These are phyloP conservation scores for Bombus pascuorum DNA, from an alignment of 1,140 invertebrate species.

Conservation along the genomic window DNA sequence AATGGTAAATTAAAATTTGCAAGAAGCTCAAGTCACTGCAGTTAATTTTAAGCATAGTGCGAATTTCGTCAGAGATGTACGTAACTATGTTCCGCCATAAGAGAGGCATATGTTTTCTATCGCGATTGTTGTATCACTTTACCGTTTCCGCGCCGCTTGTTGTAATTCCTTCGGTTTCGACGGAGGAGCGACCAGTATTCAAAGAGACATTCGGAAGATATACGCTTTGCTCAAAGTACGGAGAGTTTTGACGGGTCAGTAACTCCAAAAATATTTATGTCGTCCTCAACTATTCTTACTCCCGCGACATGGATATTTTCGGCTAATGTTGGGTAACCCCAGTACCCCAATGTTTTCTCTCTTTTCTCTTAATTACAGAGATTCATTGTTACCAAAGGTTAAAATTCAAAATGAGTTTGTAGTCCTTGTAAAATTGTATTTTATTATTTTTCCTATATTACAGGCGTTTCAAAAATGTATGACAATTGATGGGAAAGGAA, in stretches of 20 bases:
- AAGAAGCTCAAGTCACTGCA: not conserved
- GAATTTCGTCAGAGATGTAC: too few relatives aligned
- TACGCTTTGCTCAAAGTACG: slow-evolving; percentile 50
- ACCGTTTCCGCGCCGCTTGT: not conserved
- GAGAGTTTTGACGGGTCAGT: slow-evolving; percentile 69
- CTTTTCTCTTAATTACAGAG: slow-evolving; percentile 55
- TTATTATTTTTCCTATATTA: not conserved
- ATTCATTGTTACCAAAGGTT: not conserved
- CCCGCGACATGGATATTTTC: slow-evolving; percentile 67
- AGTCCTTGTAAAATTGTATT: not conserved
- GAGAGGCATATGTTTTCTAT: too few relatives aligned
- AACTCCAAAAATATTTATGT: slow-evolving; percentile 69
- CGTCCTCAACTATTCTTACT: slow-evolving; percentile 68
- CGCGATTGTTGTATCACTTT: not conserved
- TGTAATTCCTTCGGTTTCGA: not conserved
- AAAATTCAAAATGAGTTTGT: not conserved
- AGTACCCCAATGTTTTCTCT: slow-evolving; percentile 41
- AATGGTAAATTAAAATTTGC: not conserved
- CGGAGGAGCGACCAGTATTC: not conserved
- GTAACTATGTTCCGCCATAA: too few relatives aligned
- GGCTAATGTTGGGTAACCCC: slow-evolving; percentile 68
- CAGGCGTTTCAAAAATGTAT: not conserved
- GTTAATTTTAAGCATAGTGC: too few relatives aligned
- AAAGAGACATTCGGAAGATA: not conserved
- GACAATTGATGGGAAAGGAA: not conserved